Conservation (phyloP, 92 coral and sea anemone species). For the Siderastrea siderea region DNA sequence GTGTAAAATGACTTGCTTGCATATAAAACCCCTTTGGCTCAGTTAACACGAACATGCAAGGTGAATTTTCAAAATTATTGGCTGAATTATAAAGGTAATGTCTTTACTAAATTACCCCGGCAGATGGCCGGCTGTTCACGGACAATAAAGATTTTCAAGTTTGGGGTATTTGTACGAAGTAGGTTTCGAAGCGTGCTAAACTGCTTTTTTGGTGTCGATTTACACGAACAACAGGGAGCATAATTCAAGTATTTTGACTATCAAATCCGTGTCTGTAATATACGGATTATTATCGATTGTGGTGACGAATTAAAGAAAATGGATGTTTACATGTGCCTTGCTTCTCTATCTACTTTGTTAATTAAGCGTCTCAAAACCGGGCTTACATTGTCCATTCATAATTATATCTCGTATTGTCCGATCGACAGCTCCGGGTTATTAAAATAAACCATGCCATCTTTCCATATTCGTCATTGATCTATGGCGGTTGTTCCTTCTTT, state of each 20-base stretch:
- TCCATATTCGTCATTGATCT: background rate
- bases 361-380: background rate
- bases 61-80: background rate
- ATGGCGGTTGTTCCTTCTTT: background rate
- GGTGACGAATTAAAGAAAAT: background rate
- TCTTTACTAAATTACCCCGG: background rate
- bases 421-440: background rate
- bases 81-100: too few species aligned
- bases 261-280: background rate
- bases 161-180: background rate
- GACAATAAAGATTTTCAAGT: background rate
- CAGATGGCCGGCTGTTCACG: background rate
- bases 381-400: background rate
- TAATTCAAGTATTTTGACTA: background rate
- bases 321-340: background rate
- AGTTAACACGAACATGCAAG: background rate
- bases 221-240: background rate
- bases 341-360: background rate
- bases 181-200: background rate
- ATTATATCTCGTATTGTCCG: background rate
- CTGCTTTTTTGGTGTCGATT: conserved; percentile 1
- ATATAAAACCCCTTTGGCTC: background rate
- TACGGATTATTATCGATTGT: background rate
- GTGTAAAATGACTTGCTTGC: background rate
- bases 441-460: background rate